Evolutionary conservation across 2,113 vertebrate species (phyloP), one percentile per base, ranked within the genome.

Genomic region (Zeus faber): DNA sequence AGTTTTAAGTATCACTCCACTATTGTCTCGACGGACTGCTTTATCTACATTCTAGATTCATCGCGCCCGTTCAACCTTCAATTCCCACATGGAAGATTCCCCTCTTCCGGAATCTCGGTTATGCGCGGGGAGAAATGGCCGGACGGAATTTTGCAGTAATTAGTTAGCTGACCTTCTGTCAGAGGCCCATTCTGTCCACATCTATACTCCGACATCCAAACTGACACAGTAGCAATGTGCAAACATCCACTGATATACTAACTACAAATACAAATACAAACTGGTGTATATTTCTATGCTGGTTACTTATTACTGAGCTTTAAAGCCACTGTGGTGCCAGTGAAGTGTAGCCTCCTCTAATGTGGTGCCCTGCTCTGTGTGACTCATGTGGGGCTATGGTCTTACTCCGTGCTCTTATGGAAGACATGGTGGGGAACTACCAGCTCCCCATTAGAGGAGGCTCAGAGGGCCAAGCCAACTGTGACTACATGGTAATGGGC

Each of bases 401-500:
- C 75, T 62, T 73, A 49, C 47, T 40, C 49, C n/a, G 20, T 55
- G 65, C 56, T 53, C 59, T 58, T 72, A 57, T 80, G 70, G 61
- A 55, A 79, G 50, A 59, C 67, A 49, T 23, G 20, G 10, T 55
- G 57, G 79, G 72, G 58, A 27, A 74, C 77, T 67, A 48, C 57
- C 16, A 54, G 27, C 55, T 53, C 41, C 71, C 75, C 52, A 74
- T 86, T 79, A 82, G 63, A 47, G 49, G 47, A 25, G 55, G 53
- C 75, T 81, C 81, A 76, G 64, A 75, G 51, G 63, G 63, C 53
- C 72, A 63, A 72, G 74, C 70, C 70, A 76, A 66, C 70, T 67
- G 59, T 83, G 76, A 78, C 77, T 75, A 73, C 72, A 78, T 71
- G 35, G 72, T 73, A 81, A 82, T 74, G 63, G 60, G 43, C 16